Conservation (phyloP, 2,113 vertebrate genomes). For the Pterocles burchelli region DNA sequence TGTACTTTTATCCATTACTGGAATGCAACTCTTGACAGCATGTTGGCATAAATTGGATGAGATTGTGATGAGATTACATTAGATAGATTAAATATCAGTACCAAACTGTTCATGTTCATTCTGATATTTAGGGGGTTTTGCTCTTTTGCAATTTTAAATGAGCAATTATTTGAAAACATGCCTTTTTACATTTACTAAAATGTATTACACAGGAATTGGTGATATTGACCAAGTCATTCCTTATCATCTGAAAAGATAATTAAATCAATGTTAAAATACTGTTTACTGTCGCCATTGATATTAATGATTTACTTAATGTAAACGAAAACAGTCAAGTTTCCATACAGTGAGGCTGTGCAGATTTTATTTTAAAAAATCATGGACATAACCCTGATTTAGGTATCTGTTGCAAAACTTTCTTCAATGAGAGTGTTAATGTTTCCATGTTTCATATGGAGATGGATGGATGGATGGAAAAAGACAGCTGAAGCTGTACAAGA, state of each 20-base stretch:
- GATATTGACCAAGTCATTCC: background rate
- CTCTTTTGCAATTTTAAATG: background rate
- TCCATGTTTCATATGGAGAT: background rate
- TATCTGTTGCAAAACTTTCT: background rate
- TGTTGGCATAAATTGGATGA: background rate
- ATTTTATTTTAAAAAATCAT: background rate
- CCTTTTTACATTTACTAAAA: background rate
- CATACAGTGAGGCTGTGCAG: background rate
- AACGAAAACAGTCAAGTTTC: background rate
- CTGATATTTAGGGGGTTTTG: background rate
- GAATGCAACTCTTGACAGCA: background rate
- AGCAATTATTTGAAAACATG: background rate
- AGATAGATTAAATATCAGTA: background rate
- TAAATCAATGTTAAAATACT: background rate
- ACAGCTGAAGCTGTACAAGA: background rate
- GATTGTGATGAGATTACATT: accelerated
- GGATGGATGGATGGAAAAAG: background rate
- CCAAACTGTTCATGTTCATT: background rate
- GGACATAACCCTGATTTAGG: background rate
- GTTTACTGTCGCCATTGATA: background rate
- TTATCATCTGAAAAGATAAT: background rate
- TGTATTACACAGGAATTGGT: background rate
- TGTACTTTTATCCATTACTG: background rate
- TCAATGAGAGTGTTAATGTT: background rate
- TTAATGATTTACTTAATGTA: background rate